Evolutionary conservation across 2,888 invertebrate species (phyloP), one percentile per base, ranked within the genome.

Genomic region (Phengaris arion): DNA sequence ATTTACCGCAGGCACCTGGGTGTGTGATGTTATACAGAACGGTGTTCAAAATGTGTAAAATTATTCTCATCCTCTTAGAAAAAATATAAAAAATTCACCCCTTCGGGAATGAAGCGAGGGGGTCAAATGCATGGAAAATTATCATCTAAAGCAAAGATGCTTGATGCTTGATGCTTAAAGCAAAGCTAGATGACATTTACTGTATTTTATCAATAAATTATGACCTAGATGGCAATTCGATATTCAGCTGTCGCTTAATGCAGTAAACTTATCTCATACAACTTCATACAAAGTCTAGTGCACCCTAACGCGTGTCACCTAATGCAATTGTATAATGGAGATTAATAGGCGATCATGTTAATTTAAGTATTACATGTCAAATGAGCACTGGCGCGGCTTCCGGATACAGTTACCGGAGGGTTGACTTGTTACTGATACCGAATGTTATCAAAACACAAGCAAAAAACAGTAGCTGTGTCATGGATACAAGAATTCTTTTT

Each of bases 371-470:
- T 59, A 59, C 75, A 59, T 68, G 70, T 68, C 55, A 72, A 72
- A 35, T 35, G 35, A 51, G 51, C 10, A 9, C 6, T 48, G 12
- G 74, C 77, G 70, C 74, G 83, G 83, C 83, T 82, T 83, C 83
- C 76, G 79, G 79, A 81, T 83, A 79, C 78, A 78, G 79, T 83
- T 83, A 81, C 83, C 76, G 78, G 80, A 81, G 82, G 83, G 79
- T 81, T 78, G 79, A 76, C 77, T 74, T 69, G 69, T 78, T 76
- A 76, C 64, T 76, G 70, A 78, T 75, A 78, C 64, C 68, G 57
- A 77, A 79, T 77, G 79, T 59, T 59, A 59, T 59, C 59, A 59
- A 8, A 48, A 48, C 59, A 22, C 59, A 15, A 4, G 22, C 1
- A 22, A 22, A 15, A 22, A 10, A 13, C 8, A 35, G 22, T 59